Evolutionary conservation across 2,113 vertebrate species (phyloP), one percentile per base, ranked within the genome.

Genomic region (Petroica traversi): DNA sequence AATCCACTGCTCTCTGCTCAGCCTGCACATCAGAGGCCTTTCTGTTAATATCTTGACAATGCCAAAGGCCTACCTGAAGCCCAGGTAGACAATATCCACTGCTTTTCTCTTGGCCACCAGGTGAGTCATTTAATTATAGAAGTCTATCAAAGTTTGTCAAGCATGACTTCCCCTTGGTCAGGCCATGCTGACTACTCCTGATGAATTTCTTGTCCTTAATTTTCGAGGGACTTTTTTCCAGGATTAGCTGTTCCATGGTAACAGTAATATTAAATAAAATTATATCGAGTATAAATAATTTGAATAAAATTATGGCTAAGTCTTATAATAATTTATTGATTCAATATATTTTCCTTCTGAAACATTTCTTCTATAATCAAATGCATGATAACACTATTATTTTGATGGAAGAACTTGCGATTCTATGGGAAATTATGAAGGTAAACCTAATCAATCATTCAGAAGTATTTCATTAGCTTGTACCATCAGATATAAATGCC

Each of bases 311-410:
- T 5, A 34, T 45, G 45, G 2, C 23, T 46, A 19, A 38, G 28
- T 74, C 33, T 85, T 54, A 48, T 25, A 80, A 59, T 75, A 66
- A 91, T 76, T n/a, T 4, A 64, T n/a, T 14, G 18, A 40, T 68
- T 89, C 9, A 49, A 36, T 84, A 43, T 67, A 68, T 84, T 93
- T 89, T 89, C n/a, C 31, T 79, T 45, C 22, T 76, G 38, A 79
- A 92, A 69, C 24, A 67, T 17, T 74, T 89, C 6, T 68, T 92
- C 9, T 75, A 28, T 71, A 76, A 83, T 80, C 8, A 4, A 52
- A 82, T 67, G 34, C 28, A 45, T 77, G 73, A 78, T 29, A 87
- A 62, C 25, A 79, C 41, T 88, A 25, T 71, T 75, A 71, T 88
- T 92, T 92, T 95, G 51, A 46, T 89, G 17, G 31, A 46, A 6